phyloP scores from a whole-genome alignment of 2,113 vertebrate genomes.

The Perca flavescens region DNA sequence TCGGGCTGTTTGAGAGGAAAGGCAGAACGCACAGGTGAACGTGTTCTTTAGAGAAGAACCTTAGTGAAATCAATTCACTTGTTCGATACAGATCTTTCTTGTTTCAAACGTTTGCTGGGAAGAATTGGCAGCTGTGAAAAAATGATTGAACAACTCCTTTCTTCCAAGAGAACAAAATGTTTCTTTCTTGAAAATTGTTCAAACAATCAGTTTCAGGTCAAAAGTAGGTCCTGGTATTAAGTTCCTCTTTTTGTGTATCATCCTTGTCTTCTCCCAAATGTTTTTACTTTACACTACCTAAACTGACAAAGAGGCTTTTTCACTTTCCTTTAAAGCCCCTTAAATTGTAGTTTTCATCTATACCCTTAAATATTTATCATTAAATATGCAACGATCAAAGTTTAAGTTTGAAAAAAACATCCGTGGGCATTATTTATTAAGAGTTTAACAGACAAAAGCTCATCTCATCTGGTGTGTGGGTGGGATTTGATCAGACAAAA shows the following conservation, averaged over 20 bases:
- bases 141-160: slow-evolving; percentile 16
- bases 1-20: background rate
- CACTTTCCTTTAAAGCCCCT: background rate
- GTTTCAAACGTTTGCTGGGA: slow-evolving; percentile 40
- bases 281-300: background rate
- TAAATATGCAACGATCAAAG: background rate
- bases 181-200: background rate
- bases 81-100: slow-evolving; percentile 26
- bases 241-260: rapidly evolving
- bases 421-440: background rate
- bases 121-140: slow-evolving; percentile 21
- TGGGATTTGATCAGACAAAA: background rate
- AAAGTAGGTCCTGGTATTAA: background rate
- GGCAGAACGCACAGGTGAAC: background rate
- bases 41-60: slow-evolving; percentile 19
- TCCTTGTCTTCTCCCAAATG: background rate
- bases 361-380: background rate
- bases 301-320: background rate
- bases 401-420: background rate
- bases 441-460: background rate
- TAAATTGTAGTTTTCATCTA: background rate
- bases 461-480: background rate
- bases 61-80: slow-evolving; percentile 27
- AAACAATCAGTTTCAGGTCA: background rate
- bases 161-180: background rate